Conservation (phyloP, 2,888 invertebrate genomes). For the Rotaria socialis region DNA sequence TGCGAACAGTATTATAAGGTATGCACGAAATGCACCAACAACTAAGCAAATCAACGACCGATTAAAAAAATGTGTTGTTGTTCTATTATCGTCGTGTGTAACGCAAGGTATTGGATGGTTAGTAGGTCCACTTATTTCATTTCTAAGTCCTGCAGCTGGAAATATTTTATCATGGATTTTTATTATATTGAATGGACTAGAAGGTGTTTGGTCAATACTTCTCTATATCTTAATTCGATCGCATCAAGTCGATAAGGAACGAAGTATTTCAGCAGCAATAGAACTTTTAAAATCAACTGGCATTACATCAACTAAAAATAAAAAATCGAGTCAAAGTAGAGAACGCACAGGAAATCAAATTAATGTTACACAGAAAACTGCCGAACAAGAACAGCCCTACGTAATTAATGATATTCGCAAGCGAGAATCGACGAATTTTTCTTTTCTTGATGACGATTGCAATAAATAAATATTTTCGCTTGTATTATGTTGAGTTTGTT, state of each 20-base stretch:
- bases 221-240: background rate
- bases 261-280: background rate
- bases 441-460: background rate
- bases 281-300: background rate
- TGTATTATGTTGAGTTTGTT: no score
- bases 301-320: background rate
- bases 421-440: background rate
- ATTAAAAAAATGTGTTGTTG: background rate
- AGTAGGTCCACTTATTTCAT: background rate
- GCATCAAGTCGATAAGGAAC: background rate
- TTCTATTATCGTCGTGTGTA: background rate
- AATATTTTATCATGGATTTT: background rate
- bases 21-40: background rate
- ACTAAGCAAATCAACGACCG: background rate
- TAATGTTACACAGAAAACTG: background rate
- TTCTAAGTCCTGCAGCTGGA: background rate
- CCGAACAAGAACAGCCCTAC: background rate
- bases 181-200: background rate
- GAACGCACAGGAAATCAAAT: background rate
- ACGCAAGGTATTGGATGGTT: conserved; percentile 12
- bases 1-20: background rate
- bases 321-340: background rate
- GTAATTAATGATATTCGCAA: background rate
- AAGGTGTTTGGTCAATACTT: conserved; percentile 5
- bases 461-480: background rate